Evolutionary conservation across 2,797 vertebrate genomes (phyloP).

Genomic region (Podarcis siculus): DNA sequence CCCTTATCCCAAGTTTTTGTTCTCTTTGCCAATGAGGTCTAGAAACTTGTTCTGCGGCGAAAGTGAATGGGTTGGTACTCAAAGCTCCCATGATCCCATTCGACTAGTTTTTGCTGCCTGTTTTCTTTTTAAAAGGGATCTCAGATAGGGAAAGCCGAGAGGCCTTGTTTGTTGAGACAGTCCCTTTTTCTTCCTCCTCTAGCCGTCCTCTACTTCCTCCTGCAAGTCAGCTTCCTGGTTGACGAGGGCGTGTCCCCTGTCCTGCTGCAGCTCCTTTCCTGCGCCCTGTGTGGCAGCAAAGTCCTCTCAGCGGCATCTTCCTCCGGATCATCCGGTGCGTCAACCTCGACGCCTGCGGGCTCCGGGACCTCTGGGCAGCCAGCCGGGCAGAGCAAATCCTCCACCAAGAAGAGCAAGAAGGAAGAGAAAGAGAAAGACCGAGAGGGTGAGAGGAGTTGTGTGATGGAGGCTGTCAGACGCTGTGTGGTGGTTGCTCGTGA

Average conservation of each 20-base stretch:
- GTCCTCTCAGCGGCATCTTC: slow-evolving; percentile 86
- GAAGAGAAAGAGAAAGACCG: slow-evolving; percentile 98
- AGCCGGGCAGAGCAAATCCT: slow-evolving; percentile 90
- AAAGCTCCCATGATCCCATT: not conserved
- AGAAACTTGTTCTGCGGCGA: not conserved
- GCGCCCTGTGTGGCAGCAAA: slow-evolving; percentile 97
- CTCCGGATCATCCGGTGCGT: slow-evolving; percentile 74
- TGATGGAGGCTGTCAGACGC: not conserved
- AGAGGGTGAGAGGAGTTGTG: slow-evolving; percentile 83
- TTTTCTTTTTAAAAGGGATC: not conserved
- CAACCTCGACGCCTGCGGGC: slow-evolving; percentile 76
- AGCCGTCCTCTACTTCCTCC: slow-evolving; percentile 97
- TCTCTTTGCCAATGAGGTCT: not conserved
- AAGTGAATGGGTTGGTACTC: not conserved
- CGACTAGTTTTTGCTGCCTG: not conserved
- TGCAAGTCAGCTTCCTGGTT: slow-evolving; percentile 98
- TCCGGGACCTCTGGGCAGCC: slow-evolving; percentile 83
- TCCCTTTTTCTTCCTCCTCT: slow-evolving; percentile 14
- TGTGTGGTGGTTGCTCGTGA: too few species aligned
- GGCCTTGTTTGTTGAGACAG: not conserved
- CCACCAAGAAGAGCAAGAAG: slow-evolving; percentile 98
- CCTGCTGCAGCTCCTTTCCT: slow-evolving; percentile 94
- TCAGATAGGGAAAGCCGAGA: not conserved
- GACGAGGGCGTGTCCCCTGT: slow-evolving; percentile 97
- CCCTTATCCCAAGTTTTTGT: not conserved